Evolutionary conservation across 2,113 vertebrate species (phyloP), one percentile per base, ranked within the genome.

Genomic region (Syngnathus floridae): DNA sequence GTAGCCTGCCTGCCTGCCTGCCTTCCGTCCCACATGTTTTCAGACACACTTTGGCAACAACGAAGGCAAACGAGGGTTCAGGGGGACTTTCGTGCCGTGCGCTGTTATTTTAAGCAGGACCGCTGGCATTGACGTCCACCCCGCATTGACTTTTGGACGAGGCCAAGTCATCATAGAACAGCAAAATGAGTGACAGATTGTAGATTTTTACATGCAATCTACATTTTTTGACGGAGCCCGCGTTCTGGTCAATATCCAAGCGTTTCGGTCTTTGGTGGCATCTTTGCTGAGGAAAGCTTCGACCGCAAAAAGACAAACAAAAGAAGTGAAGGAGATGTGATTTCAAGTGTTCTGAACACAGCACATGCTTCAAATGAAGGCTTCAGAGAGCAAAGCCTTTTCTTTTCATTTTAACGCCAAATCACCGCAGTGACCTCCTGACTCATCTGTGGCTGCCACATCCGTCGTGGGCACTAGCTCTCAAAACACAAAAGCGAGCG

Each of bases 1-100:
- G 83, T 83, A 82, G 78, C 81, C 79, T 73, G 63, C 66, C 74
- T 74, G 26, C 26, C 1, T 26, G 77, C 82, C 79, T 72, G 61
- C 66, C 74, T 74, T 76, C 82, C 72, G 17, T 82, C 79, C 81
- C 75, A 58, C 79, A 40, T 74, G 78, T 86, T 83, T 87, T 84
- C 79, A 77, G 77, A 80, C 76, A 77, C 81, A 84, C 79, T 82
- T 85, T 60, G 1, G 16, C 31, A 22, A 60, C 58, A 60, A 68
- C 16, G 69, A 70, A 71, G 64, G 70, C 52, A 21, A 67, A 76
- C 3, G 16, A 71, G 72, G 67, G 83, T 83, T 85, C 77, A 84
- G 71, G 48, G 43, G 35, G 67, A 31, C 45, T 64, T 75, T 72
- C 65, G 71, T 59, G 71, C 70, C 68, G 79, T 51, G 71, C 48